Base-by-base conservation (phyloP, 2,113 vertebrate genomes). In the Cynoglossus semilaevis region DNA sequence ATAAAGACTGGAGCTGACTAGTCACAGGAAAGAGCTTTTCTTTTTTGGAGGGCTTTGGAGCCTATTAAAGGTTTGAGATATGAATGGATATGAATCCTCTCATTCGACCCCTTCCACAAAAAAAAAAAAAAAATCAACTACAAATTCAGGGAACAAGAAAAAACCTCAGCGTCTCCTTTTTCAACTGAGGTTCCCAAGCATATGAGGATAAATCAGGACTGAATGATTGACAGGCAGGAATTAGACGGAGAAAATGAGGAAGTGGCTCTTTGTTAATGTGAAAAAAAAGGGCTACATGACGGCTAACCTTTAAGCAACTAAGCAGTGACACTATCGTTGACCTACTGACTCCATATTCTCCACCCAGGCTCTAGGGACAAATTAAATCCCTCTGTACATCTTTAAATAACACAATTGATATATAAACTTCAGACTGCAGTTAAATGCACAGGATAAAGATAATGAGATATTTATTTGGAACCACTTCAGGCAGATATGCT, bases 1-100 rank as follows among this genome's bases (percentile, higher is more conserved):
- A 98, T 94, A 96, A 95, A 95, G 94, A 93, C 95, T 91, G 89
- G 90, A 91, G 92, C 94, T 97, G 95, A 95, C 94, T 94, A 96
- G 96, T 95, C 95, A 94, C 88, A 87, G 85, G 89, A 93, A 92
- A 88, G 92, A 88, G 90, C 93, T 94, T 93, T 29, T 93, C 92
- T 93, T 92, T 90, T 90, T 67, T 88, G 87, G 94, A 94, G 94
- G 92, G 91, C 3, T 88, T 86, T 89, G 83, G 84, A 91, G 76
- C 88, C 92, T 91, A 94, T 94, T 93, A 94, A 94, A 95, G 95
- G 94, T 94, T 90, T 88, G 84, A 90, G 90, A 92, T 91, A 90
- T 90, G 88, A 92, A 92, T 92, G 90, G 90, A 90, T 91, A 91
- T 90, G 89, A 91, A 91, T 90, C 88, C 87, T 90, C 79, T 86